phyloP scores from a whole-genome alignment of 2,113 vertebrate genomes.

The Probosciger aterrimus region DNA sequence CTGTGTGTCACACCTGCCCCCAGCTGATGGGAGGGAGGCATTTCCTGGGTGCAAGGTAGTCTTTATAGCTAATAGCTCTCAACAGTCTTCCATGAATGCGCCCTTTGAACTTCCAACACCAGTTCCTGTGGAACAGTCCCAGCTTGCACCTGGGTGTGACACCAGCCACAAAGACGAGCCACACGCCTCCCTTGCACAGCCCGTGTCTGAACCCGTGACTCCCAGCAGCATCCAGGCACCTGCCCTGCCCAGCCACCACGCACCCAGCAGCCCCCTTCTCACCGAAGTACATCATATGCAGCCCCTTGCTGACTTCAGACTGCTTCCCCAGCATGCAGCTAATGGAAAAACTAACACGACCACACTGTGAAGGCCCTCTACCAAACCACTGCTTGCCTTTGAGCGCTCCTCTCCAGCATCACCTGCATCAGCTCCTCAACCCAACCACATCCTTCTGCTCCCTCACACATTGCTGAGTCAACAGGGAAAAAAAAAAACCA shows the following conservation, averaged over 20 bases:
- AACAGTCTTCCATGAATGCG: background rate
- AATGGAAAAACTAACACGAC: background rate
- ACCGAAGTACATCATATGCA: rapidly evolving
- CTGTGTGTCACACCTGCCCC: rapidly evolving
- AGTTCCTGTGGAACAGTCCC: background rate
- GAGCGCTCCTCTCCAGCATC: rapidly evolving
- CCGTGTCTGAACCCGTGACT: rapidly evolving
- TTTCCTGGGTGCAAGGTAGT: background rate
- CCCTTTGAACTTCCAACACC: background rate
- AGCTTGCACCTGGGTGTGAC: rapidly evolving
- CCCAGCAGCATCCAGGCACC: rapidly evolving
- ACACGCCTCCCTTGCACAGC: rapidly evolving
- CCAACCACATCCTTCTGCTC: background rate
- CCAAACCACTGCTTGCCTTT: background rate
- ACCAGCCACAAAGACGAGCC: background rate
- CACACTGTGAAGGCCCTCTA: rapidly evolving
- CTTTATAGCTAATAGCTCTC: background rate
- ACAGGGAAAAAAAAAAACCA: background rate
- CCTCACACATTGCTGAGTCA: background rate
- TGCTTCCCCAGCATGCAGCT: rapidly evolving
- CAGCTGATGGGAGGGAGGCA: background rate
- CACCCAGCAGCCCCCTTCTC: background rate
- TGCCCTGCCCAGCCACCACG: background rate
- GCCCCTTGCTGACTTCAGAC: background rate
- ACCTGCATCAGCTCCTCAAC: background rate